phyloP scores from a whole-genome alignment of 2,113 vertebrate species.

The Chloebia gouldiae region DNA sequence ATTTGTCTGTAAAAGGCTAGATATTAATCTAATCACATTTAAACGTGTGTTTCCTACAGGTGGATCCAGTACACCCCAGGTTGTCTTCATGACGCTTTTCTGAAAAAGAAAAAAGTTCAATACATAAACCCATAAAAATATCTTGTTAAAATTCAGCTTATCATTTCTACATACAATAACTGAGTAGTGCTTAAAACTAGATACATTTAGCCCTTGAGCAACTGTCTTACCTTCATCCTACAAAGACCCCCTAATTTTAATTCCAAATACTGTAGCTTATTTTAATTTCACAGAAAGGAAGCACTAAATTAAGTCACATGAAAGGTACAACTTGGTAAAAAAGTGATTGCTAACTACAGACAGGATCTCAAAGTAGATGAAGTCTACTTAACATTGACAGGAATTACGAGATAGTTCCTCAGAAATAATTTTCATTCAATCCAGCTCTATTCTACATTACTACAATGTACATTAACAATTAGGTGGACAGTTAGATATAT shows the following conservation, averaged over 20 bases:
- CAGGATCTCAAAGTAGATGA: not conserved
- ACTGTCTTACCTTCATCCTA: not conserved
- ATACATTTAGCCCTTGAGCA: not conserved
- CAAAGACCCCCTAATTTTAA: not conserved
- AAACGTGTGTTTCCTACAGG: constrained; percentile 95
- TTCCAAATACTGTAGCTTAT: not conserved
- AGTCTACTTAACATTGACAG: not conserved
- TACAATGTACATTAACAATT: not conserved
- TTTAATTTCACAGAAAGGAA: not conserved
- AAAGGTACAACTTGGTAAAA: not conserved
- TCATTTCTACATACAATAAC: not conserved
- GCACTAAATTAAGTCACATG: not conserved
- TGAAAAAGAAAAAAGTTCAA: constrained; percentile 50
- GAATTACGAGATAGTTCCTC: not conserved
- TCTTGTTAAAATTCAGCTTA: not conserved
- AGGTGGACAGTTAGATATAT: not conserved
- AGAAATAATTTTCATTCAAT: not conserved
- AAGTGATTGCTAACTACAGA: not conserved
- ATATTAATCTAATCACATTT: constrained; percentile 92
- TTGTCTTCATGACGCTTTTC: constrained; percentile 95
- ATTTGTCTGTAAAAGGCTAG: constrained; percentile 92
- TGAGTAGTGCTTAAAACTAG: not conserved
- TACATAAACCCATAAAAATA: not conserved
- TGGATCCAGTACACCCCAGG: constrained; percentile 94
- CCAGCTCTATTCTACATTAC: not conserved